Conservation (phyloP, 2,113 vertebrate species). For the Ptychochromis oligacanthus region DNA sequence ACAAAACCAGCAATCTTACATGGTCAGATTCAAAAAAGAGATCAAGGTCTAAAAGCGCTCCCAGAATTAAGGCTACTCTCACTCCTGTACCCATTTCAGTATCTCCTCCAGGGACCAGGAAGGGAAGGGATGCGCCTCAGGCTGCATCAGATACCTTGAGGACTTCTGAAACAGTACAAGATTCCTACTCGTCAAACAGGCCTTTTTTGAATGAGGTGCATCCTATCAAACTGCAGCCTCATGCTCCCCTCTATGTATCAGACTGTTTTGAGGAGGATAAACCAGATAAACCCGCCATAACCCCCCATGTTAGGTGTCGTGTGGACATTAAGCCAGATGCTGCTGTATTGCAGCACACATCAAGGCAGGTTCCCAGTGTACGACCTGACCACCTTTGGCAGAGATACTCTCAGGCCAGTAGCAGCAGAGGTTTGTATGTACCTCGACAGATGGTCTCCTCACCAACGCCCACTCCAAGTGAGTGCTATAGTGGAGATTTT, state of each 20-base stretch:
- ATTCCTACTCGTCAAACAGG: conserved; percentile 78
- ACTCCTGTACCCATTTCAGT: conserved; percentile 85
- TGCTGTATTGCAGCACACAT: conserved; percentile 85
- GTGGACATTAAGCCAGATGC: conserved; percentile 95
- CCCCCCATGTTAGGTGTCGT: conserved; percentile 91
- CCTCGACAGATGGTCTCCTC: conserved; percentile 82
- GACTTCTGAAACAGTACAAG: conserved; percentile 75
- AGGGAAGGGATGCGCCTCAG: conserved; percentile 80
- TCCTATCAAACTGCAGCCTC: conserved; percentile 94
- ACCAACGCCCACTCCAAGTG: conserved; percentile 90
- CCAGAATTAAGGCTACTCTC: conserved; percentile 84
- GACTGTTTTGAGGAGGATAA: conserved; percentile 86
- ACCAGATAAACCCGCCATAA: conserved; percentile 73
- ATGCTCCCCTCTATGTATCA: conserved; percentile 87
- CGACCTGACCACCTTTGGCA: conserved; percentile 80
- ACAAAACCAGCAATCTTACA: conserved; percentile 70
- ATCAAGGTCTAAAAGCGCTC: conserved; percentile 88
- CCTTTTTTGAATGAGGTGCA: conserved; percentile 91
- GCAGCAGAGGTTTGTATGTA: conserved; percentile 83
- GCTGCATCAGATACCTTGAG: conserved; percentile 72
- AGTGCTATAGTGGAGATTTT: conserved; percentile 88
- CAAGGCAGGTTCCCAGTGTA: conserved; percentile 71
- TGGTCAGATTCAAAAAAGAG: conserved; percentile 84
- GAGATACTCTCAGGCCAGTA: conserved; percentile 75
- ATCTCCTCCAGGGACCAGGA: conserved; percentile 75